These are phyloP conservation scores for Gari tellinella DNA, from an alignment of 2,888 invertebrate species.

Conservation along the genomic window DNA sequence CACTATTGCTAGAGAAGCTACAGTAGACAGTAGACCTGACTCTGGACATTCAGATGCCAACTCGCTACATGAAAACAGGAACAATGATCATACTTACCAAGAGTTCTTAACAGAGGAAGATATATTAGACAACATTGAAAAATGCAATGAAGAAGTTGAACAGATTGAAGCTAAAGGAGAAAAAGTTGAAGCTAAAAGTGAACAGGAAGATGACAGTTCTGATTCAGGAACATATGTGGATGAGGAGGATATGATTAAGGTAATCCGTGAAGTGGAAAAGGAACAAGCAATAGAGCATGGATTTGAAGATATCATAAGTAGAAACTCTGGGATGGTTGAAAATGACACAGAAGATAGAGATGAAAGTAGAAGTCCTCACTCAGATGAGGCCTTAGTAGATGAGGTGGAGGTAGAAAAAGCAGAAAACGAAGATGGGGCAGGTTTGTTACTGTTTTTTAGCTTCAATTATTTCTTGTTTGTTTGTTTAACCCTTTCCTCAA, in stretches of 20 bases:
- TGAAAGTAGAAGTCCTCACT: constrained; percentile 5
- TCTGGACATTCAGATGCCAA: background rate
- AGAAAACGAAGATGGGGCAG: constrained; percentile 3
- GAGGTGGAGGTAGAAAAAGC: background rate
- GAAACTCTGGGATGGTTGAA: background rate
- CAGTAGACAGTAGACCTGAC: background rate
- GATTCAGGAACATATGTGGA: constrained; percentile 48
- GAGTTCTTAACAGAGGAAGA: constrained; percentile 30
- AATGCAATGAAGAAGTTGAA: constrained; percentile 46
- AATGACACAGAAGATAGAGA: constrained; percentile 6
- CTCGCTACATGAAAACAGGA: background rate
- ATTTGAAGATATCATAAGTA: constrained; percentile 1
- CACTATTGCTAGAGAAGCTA: background rate
- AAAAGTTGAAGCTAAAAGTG: constrained; percentile 4
- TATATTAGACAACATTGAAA: constrained; percentile 36
- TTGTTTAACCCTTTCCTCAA: no score
- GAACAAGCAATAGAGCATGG: background rate
- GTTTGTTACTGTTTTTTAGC: no score
- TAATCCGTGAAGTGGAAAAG: constrained; percentile 21
- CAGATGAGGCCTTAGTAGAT: background rate
- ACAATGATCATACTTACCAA: constrained; percentile 12
- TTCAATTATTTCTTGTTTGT: no score
- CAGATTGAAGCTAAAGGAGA: constrained; percentile 46
- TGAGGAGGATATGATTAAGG: constrained; percentile 32
- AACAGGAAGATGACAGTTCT: constrained; percentile 22